Evolutionary conservation across 1,140 invertebrate genomes (phyloP), one percentile per base, ranked within the genome.

Genomic region (Drosophila azteca): DNA sequence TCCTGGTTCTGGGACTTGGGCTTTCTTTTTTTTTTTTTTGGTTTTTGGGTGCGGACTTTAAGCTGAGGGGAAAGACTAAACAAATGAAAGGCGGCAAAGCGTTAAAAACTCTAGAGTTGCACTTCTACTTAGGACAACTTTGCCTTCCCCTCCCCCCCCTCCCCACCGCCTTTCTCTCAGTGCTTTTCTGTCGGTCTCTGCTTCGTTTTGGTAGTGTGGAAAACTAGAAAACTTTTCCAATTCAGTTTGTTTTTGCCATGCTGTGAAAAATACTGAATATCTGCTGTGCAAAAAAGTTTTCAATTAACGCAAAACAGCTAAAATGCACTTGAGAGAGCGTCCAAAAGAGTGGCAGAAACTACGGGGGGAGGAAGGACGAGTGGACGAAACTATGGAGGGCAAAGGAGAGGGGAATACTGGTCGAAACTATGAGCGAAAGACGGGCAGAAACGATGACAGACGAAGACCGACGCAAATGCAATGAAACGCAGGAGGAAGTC

Each of bases 51-150:
- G 49, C 3, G 13, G 11, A 76, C 67, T 74, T 67, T 67, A 77
- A 85, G 81, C 81, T 57, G 39, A 46, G 55, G 44, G 17, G 64
- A 48, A 44, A 51, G 62, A 59, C 78, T 88, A 82, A 82, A 79
- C 83, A 82, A 87, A 88, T 88, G 82, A 68, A 71, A 79, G 78
- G 83, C 82, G 82, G 54, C 75, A 79, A 76, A 82, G 83, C 82
- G 82, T 87, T 87, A 68, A 79, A 82, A 87, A 87, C 82, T 88
- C 72, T 54, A 15, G 74, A 54, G 72, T 45, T 75, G 67, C 64
- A 50, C 67, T 70, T 50, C 52, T 70, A 70, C 67, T 70, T 70
- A 70, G 65, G 66, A 58, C 52, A 69, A 70, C 67, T 70, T 65
- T 69, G 9, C 35, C 22, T 22, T 6, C 39, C 26, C 49, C 17